Evolutionary conservation across 2,113 vertebrate species (phyloP).

Genomic region (Cygnus atratus): DNA sequence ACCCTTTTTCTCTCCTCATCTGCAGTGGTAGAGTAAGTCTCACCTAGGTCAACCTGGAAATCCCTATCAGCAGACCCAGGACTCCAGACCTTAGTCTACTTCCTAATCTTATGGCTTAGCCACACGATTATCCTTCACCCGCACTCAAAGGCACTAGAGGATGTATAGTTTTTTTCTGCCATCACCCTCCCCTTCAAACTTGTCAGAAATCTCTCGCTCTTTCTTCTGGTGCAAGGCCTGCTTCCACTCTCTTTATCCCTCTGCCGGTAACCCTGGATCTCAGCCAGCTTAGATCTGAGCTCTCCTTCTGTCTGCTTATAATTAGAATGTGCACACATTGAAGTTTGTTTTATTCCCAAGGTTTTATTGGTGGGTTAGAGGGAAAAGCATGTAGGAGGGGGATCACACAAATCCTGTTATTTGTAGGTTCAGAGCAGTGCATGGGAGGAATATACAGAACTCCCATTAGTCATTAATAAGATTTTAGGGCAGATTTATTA

Average conservation of each 20-base stretch:
- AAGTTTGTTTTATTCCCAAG: constrained; percentile 21
- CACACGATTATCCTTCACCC: neutral
- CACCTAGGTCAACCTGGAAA: neutral
- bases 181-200: constrained; percentile 34
- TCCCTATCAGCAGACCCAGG: neutral
- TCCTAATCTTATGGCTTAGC: neutral
- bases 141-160: neutral
- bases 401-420: constrained; percentile 54
- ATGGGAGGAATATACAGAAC: constrained; percentile 23
- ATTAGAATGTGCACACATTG: neutral
- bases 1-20: neutral
- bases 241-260: constrained; percentile 22
- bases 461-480: constrained; percentile 16
- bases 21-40: neutral
- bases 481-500: neutral
- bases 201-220: neutral
- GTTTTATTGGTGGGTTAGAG: neutral
- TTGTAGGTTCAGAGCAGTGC: constrained; percentile 25
- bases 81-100: neutral
- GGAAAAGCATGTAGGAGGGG: neutral
- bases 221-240: constrained; percentile 23
- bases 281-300: constrained; percentile 39
- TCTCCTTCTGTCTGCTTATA: constrained; percentile 24
- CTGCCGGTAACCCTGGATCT: constrained; percentile 31
- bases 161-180: neutral